phyloP scores from a whole-genome alignment of 2,797 vertebrate genomes.

The Lateolabrax maculatus region DNA sequence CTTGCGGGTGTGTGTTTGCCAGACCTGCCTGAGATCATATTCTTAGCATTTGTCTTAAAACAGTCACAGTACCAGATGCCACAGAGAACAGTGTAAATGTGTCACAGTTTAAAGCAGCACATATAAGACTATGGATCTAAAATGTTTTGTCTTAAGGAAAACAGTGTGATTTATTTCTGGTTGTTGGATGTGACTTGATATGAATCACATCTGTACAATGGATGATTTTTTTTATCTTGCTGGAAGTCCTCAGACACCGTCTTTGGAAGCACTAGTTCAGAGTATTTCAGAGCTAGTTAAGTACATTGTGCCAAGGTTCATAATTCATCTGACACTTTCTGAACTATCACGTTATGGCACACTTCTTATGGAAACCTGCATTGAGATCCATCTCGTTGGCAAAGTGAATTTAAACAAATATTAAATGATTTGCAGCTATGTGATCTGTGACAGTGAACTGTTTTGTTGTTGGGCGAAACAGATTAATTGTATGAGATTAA shows the following conservation, averaged over 20 bases:
- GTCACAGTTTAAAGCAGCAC: neutral
- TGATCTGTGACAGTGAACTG: neutral
- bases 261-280: neutral
- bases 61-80: neutral
- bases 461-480: neutral
- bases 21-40: slow-evolving; percentile 42
- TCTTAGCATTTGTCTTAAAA: slow-evolving; percentile 49
- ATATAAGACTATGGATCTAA: neutral
- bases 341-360: neutral
- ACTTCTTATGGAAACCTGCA: neutral
- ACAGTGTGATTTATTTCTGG: neutral
- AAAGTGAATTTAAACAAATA: neutral
- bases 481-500: neutral
- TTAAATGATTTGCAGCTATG: neutral
- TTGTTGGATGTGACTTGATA: neutral
- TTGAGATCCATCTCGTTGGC: slow-evolving; percentile 5
- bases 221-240: neutral
- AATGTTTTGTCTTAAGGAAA: neutral
- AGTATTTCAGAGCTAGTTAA: slow-evolving; percentile 1
- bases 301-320: neutral
- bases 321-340: neutral
- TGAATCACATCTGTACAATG: neutral
- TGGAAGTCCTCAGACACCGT: neutral
- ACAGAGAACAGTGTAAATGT: slow-evolving; percentile 1
- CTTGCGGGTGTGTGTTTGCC: slow-evolving; percentile 40